Evolutionary conservation across 2,888 invertebrate species (phyloP), one percentile per base, ranked within the genome.

Genomic region (Scelioninae gen. 2): DNA sequence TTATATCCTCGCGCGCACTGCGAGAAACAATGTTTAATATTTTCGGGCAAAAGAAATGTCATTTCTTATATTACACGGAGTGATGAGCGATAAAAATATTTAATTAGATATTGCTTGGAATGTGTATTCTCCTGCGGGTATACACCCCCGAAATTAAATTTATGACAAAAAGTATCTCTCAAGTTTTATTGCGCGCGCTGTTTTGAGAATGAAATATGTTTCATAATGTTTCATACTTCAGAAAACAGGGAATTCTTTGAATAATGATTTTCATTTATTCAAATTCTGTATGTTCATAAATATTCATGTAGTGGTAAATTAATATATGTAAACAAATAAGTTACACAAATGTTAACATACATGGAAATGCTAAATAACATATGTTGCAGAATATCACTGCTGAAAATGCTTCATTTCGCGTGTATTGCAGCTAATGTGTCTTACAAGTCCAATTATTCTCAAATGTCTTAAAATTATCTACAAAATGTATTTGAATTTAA

Each of bases 51-150:
- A 22, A 46, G 46, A 46, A 46, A 46, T 46, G 15, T 25, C 46
- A 28, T 13, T 46, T 46, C 46, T 22, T 46, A 13, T 46, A 28
- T 46, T 46, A 25, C 9, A 46, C 13, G 25, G 2, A 46, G 33
- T 31, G 48, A 31, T 31, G 48, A 13, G 35, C 18, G 52, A 52
- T 52, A 35, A 52, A 52, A 52, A 52, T 52, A 52, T 52, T 52
- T 52, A 52, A 52, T 52, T 52, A 52, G 52, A 52, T 37, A 35
- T 52, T 52, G 35, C 19, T 19, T 35, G 35, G 19, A 52, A 52
- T 19, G 35, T 2, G n/a, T 31, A 13, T 10, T 28, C 18, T 15
- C 31, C 7, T 16, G 4, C 0, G 16, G 48, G 31, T 15, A 5
- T 16, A 4, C 16, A 4, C 16, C 16, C 31, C 31, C 9, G n/a